Base-by-base conservation (phyloP, 2,888 invertebrate genomes). In the Patella ulyssiponensis region DNA sequence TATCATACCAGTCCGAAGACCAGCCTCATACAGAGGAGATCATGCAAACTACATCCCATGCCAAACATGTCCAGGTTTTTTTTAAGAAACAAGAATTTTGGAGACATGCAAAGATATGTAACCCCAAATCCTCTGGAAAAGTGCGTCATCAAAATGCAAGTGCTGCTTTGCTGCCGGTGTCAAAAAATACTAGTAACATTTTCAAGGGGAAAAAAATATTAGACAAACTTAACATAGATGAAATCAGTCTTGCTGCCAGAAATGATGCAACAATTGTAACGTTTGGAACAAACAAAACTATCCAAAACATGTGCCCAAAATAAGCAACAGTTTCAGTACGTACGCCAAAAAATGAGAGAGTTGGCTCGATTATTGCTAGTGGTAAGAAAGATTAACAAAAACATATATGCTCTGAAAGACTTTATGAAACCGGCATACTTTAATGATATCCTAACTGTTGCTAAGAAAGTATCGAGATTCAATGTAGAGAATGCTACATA, bases 241-340 rank as follows among this genome's bases (percentile, higher is more conserved):
- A 64, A 20, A 64, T 64, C 23, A 64, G 20, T 64, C n/a, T 64
- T 64, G 64, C n/a, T 20, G 64, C 20, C 23, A 64, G 64, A 64
- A 64, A 64, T 20, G n/a, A 64, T 64, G 64, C 64, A 20, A 64
- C 20, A 11, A 64, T 64, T 64, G 64, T 64, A 20, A 20, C 64
- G 9, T 64, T 20, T 64, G 64, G 64, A 17, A 64, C 23, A n/a
- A n/a, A n/a, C n/a, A n/a, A 15, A 64, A 64, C 64, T 64, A 64
- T 64, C 17, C 23, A 64, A 64, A 64, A 64, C 15, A 64, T 64
- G 64, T 64, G 64, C 64, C n/a, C 64, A 64, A 64, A 64, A 64
- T 64, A 64, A n/a, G 23, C 64, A 64, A n/a, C 64, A 64, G 17
- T 54, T 54, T 17, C 54, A 54, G 12, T 64, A 64, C 23, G 64